Conservation (phyloP, 1,140 invertebrate species). For the Drosophila pachea region DNA sequence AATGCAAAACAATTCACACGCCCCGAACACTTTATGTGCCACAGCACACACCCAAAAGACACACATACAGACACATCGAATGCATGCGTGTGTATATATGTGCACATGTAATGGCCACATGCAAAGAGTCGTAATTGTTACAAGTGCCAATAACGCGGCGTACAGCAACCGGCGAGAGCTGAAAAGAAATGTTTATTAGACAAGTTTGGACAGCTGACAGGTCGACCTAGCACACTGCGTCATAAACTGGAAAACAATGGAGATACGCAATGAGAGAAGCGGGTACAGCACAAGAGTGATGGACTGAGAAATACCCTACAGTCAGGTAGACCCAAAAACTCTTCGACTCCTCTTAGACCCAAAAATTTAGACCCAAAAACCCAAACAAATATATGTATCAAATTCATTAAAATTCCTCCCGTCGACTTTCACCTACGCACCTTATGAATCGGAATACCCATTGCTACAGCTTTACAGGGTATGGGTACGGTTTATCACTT, state of each 20-base stretch:
- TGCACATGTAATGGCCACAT: constrained; percentile 5
- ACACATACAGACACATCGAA: constrained; percentile 6
- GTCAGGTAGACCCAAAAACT: background rate
- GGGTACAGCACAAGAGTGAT: background rate
- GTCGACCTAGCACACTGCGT: constrained; percentile 45
- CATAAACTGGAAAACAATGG: constrained; percentile 21
- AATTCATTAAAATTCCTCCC: no score
- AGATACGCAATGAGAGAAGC: background rate
- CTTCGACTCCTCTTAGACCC: no score
- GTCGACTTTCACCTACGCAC: no score
- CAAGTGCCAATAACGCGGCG: constrained; percentile 43
- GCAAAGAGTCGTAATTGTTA: constrained; percentile 26
- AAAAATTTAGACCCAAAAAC: no score
- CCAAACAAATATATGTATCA: no score
- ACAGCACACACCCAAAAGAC: constrained; percentile 45
- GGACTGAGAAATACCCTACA: background rate
- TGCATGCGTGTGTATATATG: no score
- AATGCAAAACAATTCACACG: constrained; percentile 60
- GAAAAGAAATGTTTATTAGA: constrained; percentile 59
- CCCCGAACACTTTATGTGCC: constrained; percentile 48
- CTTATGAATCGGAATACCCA: background rate
- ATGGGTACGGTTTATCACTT: constrained; percentile 13
- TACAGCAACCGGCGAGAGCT: constrained; percentile 23
- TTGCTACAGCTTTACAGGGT: background rate
- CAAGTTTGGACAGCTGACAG: constrained; percentile 50